Percentiles rank a stretch among this genome's conserved stretches.
Conservation (phyloP, 2,113 vertebrate genomes). For the Prietella phreatophila region DNA sequence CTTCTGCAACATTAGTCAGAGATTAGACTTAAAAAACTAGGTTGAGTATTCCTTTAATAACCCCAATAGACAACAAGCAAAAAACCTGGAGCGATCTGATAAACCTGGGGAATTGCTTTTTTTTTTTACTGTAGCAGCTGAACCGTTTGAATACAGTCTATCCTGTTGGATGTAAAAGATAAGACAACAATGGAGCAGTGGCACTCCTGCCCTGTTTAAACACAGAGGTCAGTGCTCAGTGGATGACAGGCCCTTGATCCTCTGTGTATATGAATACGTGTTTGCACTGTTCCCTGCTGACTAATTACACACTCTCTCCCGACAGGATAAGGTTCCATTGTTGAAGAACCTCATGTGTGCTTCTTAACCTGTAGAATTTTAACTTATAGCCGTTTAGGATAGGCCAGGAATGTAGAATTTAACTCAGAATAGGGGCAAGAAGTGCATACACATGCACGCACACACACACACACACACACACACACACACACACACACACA, state of each 20-base stretch:
- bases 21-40: not conserved
- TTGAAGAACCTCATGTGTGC: conserved; percentile 8
- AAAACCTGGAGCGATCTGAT: not conserved
- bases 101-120: not conserved
- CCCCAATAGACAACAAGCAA: not conserved
- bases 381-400: not conserved
- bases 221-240: conserved; percentile 3
- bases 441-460: not conserved
- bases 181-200: conserved; percentile 23
- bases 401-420: not conserved
- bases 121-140: not conserved
- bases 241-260: conserved; percentile 1
- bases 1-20: not conserved
- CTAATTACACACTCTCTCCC: conserved; percentile 28
- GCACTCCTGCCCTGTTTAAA: conserved; percentile 15
- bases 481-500: too few species aligned
- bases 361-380: conserved; percentile 8
- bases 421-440: not conserved
- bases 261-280: conserved; percentile 18
- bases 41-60: not conserved
- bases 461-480: not conserved
- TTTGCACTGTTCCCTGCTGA: conserved; percentile 27
- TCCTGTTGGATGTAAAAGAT: conserved; percentile 6
- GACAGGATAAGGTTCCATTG: conserved; percentile 30
- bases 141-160: not conserved